These are phyloP conservation scores for Pangasius macronema DNA, from an alignment of 2,797 vertebrate genomes.

Conservation along the genomic window DNA sequence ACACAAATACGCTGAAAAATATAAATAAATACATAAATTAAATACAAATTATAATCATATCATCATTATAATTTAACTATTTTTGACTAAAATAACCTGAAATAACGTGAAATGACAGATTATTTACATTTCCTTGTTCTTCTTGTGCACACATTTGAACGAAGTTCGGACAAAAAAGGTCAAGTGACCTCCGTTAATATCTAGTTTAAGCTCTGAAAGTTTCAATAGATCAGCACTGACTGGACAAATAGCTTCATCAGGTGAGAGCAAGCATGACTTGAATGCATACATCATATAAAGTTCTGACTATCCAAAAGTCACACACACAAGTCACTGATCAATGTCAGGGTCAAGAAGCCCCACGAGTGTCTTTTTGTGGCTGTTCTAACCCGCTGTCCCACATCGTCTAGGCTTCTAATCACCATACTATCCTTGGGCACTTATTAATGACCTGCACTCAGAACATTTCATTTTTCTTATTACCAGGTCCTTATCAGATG, in stretches of 20 bases:
- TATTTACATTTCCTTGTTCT: not conserved
- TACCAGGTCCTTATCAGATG: conserved; percentile 63
- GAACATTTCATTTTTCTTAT: conserved; percentile 61
- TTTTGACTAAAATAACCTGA: not conserved
- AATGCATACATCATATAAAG: conserved; percentile 46
- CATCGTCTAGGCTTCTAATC: conserved; percentile 47
- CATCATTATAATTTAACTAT: not conserved
- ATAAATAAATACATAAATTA: too few relatives aligned
- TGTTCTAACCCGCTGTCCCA: conserved; percentile 34
- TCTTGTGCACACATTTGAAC: not conserved
- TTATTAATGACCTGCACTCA: conserved; percentile 63
- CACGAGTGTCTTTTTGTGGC: conserved; percentile 47
- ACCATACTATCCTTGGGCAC: conserved; percentile 55
- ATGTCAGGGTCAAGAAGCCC: conserved; percentile 59
- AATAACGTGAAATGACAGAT: not conserved
- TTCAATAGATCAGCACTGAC: conserved; percentile 34
- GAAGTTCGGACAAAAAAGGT: conserved; percentile 11
- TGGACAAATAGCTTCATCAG: conserved; percentile 39
- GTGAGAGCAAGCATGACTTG: conserved; percentile 27
- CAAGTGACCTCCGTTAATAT: conserved; percentile 16
- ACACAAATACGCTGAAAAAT: not conserved
- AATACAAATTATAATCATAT: too few relatives aligned
- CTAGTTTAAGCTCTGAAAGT: conserved; percentile 6
- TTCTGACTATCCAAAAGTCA: conserved; percentile 39
- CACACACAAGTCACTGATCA: conserved; percentile 60